phyloP scores from a whole-genome alignment of 2,888 invertebrate species.

The Heteropelma amictum region DNA sequence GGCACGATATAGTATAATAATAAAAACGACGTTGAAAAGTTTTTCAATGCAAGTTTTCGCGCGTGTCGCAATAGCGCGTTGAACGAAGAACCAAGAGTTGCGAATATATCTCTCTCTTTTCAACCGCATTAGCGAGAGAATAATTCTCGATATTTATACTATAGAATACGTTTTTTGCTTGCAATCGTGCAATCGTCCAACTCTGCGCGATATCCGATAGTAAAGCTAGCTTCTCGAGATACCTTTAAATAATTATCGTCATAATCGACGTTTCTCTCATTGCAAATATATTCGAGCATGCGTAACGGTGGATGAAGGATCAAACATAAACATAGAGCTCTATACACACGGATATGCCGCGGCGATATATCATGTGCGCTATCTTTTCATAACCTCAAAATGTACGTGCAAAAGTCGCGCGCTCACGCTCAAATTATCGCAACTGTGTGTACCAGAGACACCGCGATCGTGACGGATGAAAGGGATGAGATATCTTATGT shows the following conservation, averaged over 20 bases:
- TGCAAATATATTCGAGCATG: neutral
- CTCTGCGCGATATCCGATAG: too few relatives aligned
- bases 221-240: constrained; percentile 1
- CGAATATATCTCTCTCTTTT: neutral
- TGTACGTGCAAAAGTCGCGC: constrained; percentile 30
- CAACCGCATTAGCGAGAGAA: neutral
- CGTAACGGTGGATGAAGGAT: too few relatives aligned
- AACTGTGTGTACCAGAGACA: too few relatives aligned
- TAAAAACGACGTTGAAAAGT: constrained; percentile 33
- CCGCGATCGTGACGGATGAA: neutral
- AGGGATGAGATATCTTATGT: too few relatives aligned
- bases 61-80: constrained; percentile 47
- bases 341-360: neutral
- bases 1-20: constrained; percentile 48
- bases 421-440: too few relatives aligned
- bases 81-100: too few relatives aligned
- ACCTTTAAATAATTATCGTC: constrained; percentile 15
- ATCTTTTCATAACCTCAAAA: constrained; percentile 29
- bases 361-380: constrained; percentile 45
- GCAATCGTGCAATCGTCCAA: constrained; percentile 7
- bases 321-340: too few relatives aligned
- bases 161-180: constrained; percentile 21
- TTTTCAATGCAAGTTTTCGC: constrained; percentile 39
- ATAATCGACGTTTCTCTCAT: constrained; percentile 2
- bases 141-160: constrained; percentile 16